Percentiles rank a stretch among this genome's conserved stretches.
Conservation (phyloP, 2,113 vertebrate species). For the Sinocyclocheilus anshuiensis region DNA sequence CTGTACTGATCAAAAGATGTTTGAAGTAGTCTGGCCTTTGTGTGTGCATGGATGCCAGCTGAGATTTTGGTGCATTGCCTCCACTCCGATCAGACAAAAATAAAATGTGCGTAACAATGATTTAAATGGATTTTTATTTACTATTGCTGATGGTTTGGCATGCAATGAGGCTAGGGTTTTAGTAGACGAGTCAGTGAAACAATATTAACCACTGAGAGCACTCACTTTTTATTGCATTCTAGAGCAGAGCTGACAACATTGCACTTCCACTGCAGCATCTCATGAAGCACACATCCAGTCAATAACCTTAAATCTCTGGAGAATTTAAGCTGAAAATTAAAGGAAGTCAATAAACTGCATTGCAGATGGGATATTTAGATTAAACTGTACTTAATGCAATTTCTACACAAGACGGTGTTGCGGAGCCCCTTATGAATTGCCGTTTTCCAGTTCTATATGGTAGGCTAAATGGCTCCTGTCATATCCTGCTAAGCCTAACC, state of each 20-base stretch:
- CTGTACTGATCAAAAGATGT: conserved; percentile 58
- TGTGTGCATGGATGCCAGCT: conserved; percentile 40
- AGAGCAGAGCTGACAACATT: conserved; percentile 44
- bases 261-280: conserved; percentile 34
- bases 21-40: conserved; percentile 55
- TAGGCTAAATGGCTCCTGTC: conserved; percentile 89
- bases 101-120: background rate
- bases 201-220: conserved; percentile 27
- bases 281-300: conserved; percentile 57
- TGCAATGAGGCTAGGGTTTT: background rate
- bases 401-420: conserved; percentile 58
- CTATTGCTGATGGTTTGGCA: background rate
- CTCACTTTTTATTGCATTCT: conserved; percentile 45
- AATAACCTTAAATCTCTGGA: conserved; percentile 66
- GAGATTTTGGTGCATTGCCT: conserved; percentile 7
- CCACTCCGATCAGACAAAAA: background rate
- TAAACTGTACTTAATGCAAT: conserved; percentile 75
- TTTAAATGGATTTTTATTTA: conserved; percentile 22
- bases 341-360: conserved; percentile 68
- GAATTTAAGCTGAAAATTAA: conserved; percentile 68
- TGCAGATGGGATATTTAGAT: conserved; percentile 72
- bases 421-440: conserved; percentile 85
- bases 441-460: conserved; percentile 77
- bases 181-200: background rate
- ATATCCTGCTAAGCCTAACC: conserved; percentile 82